Evolutionary conservation across 1,140 invertebrate genomes (phyloP).

Genomic region (Drosophila varians): DNA sequence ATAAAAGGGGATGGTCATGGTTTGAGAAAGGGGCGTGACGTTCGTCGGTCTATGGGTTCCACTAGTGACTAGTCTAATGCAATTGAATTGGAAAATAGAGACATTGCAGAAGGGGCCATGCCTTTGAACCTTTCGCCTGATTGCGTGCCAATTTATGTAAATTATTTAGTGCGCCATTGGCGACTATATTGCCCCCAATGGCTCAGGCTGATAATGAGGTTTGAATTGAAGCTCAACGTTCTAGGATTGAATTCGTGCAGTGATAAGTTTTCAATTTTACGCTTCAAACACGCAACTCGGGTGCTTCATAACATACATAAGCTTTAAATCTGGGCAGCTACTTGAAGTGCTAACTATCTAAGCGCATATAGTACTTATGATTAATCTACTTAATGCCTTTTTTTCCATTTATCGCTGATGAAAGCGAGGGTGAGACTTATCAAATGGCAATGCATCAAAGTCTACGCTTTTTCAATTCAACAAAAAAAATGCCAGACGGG

Average conservation of each 20-base stretch:
- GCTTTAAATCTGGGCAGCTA: background rate
- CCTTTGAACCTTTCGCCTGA: constrained; percentile 9
- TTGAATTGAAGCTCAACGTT: constrained; percentile 10
- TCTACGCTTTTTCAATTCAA: constrained; percentile 15
- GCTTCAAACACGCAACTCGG: constrained; percentile 9
- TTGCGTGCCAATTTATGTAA: constrained; percentile 35
- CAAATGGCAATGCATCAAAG: constrained; percentile 42
- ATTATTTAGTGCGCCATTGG: constrained; percentile 47
- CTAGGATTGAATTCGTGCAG: constrained; percentile 34
- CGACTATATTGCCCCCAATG: constrained; percentile 12
- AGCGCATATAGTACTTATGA: constrained; percentile 32
- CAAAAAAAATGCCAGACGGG: constrained; percentile 32
- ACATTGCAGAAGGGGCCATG: constrained; percentile 20
- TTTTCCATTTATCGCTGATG: constrained; percentile 28
- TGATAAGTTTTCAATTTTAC: constrained; percentile 40
- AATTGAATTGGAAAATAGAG: constrained; percentile 34
- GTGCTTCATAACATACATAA: background rate
- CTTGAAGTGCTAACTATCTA: constrained; percentile 13
- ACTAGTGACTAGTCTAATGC: constrained; percentile 30
- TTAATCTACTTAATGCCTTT: constrained; percentile 24
- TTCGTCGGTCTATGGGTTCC: constrained; percentile 1
- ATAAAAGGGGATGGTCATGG: constrained; percentile 16
- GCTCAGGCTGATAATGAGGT: constrained; percentile 26
- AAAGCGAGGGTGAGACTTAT: constrained; percentile 44
- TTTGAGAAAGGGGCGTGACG: constrained; percentile 16